Percentiles rank a stretch among this genome's conserved stretches.
phyloP scores from a whole-genome alignment of 2,113 vertebrate genomes.

The Myiozetetes cayanensis region DNA sequence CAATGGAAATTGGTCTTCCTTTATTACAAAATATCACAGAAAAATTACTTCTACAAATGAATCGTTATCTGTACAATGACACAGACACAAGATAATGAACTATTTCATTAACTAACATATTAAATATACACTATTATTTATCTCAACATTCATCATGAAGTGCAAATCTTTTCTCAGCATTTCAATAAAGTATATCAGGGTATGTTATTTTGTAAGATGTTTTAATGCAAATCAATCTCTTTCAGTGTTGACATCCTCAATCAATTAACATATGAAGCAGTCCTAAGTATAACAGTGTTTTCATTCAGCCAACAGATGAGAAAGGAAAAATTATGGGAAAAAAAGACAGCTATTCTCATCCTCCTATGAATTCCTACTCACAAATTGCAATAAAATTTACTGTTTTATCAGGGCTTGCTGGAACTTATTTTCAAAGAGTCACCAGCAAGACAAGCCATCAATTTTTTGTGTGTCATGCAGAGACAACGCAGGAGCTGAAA shows the following conservation, averaged over 20 bases:
- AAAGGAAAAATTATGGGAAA: not conserved
- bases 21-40: not conserved
- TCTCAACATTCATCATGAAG: not conserved
- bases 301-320: not conserved
- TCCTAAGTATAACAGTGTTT: not conserved
- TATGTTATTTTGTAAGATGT: not conserved
- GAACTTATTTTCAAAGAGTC: slow-evolving; percentile 43
- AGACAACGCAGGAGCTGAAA: not conserved
- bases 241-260: not conserved
- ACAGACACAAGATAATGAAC: not conserved
- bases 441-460: slow-evolving; percentile 10
- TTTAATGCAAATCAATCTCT: not conserved
- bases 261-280: not conserved
- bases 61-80: not conserved
- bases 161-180: not conserved
- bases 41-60: not conserved
- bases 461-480: not conserved
- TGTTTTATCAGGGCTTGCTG: slow-evolving; percentile 28
- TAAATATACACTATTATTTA: not conserved
- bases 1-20: not conserved
- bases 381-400: slow-evolving; percentile 37
- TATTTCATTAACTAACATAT: not conserved
- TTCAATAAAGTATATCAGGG: not conserved
- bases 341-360: not conserved
- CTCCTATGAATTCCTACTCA: slow-evolving; percentile 17